phyloP scores from a whole-genome alignment of 2,888 invertebrate genomes.

The Nipponacmea schrenckii region DNA sequence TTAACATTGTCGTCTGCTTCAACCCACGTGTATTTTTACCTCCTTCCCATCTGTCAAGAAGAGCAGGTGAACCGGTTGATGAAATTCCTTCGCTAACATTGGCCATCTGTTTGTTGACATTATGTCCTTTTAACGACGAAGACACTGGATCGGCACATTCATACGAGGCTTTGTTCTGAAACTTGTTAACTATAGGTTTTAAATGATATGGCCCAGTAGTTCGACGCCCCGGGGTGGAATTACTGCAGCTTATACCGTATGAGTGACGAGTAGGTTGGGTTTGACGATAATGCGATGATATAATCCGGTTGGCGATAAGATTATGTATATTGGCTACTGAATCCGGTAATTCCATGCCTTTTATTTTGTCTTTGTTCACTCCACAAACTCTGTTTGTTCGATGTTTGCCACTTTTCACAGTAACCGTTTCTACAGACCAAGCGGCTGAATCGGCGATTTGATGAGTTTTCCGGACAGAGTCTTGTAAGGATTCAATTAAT shows the following conservation, averaged over 20 bases:
- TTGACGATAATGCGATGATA: slow-evolving; percentile 3
- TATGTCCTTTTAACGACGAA: background rate
- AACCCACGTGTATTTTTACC: background rate
- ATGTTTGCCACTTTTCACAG: slow-evolving; percentile 1
- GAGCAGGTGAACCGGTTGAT: background rate
- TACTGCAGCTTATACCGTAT: background rate
- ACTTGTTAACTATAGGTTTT: background rate
- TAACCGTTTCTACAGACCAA: background rate
- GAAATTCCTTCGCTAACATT: slow-evolving; percentile 4
- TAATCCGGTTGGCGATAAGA: background rate
- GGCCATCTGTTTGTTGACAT: slow-evolving; percentile 3
- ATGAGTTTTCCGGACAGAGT: background rate
- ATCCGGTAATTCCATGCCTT: background rate
- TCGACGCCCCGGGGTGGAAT: background rate
- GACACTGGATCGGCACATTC: background rate
- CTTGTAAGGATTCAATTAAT: background rate
- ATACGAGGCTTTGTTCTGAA: background rate
- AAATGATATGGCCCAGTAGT: background rate
- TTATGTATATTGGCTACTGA: background rate
- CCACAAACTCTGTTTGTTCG: background rate
- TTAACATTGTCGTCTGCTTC: background rate
- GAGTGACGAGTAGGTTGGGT: background rate
- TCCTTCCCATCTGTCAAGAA: background rate
- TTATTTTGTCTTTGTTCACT: background rate
- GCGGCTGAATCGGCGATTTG: background rate